Evolutionary conservation across 2,113 vertebrate genomes (phyloP).

Genomic region (Prunella fulvescens): DNA sequence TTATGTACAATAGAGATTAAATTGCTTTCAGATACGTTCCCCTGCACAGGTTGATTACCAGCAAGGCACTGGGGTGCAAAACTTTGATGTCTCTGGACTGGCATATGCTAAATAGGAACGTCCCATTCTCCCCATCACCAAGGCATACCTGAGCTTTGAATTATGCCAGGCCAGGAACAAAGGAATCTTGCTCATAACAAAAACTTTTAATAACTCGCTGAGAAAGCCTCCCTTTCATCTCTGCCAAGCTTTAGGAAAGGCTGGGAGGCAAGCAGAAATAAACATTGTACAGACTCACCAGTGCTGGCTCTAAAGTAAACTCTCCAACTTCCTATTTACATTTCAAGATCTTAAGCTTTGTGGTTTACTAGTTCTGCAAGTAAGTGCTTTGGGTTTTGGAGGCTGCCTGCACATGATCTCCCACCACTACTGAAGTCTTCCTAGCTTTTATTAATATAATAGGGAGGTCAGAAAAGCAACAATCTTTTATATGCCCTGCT

Average conservation of each 20-base stretch:
- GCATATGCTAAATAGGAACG: background rate
- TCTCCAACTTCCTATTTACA: conserved; percentile 73
- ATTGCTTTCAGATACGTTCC: background rate
- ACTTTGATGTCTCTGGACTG: background rate
- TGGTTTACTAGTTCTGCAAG: conserved; percentile 68
- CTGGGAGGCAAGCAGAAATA: conserved; percentile 58
- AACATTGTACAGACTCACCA: conserved; percentile 32
- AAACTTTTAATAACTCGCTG: conserved; percentile 51
- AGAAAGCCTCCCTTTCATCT: conserved; percentile 60
- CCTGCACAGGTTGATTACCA: background rate
- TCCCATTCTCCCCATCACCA: conserved; percentile 3
- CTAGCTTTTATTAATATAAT: conserved; percentile 62
- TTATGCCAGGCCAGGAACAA: conserved; percentile 59
- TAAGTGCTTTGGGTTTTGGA: conserved; percentile 66
- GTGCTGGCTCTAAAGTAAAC: conserved; percentile 67
- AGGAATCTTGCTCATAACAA: conserved; percentile 58
- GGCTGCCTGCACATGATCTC: conserved; percentile 56
- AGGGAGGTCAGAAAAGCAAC: conserved; percentile 48
- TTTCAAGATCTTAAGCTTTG: conserved; percentile 63
- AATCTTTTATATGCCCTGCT: conserved; percentile 25
- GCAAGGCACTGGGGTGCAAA: background rate
- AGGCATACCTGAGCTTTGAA: conserved; percentile 64
- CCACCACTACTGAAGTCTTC: conserved; percentile 45
- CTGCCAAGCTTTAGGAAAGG: conserved; percentile 49
- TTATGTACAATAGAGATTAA: background rate